Conservation (phyloP, 2,888 invertebrate genomes). For the Aromia moschata region DNA sequence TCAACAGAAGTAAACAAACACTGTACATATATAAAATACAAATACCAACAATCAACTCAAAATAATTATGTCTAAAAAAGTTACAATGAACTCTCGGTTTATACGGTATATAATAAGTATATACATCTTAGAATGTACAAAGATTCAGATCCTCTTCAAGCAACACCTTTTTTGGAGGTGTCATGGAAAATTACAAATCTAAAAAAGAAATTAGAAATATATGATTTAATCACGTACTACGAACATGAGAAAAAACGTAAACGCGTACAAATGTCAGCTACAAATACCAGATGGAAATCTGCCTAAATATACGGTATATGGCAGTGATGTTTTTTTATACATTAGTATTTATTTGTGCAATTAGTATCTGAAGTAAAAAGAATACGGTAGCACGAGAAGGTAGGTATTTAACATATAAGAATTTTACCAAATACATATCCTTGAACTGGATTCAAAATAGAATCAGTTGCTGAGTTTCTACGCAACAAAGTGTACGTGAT, state of each 20-base stretch:
- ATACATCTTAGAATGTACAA: slow-evolving; percentile 47
- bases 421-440: slow-evolving; percentile 9
- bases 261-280: slow-evolving; percentile 43
- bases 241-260: slow-evolving; percentile 23
- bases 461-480: no score
- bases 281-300: slow-evolving; percentile 55
- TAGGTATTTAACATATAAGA: slow-evolving; percentile 12
- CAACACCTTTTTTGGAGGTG: slow-evolving; percentile 38
- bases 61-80: slow-evolving; percentile 40
- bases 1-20: slow-evolving; percentile 42
- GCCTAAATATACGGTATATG: slow-evolving; percentile 58
- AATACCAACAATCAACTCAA: slow-evolving; percentile 48
- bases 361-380: slow-evolving; percentile 31
- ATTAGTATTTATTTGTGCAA: slow-evolving; percentile 56
- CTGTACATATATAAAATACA: slow-evolving; percentile 51
- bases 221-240: slow-evolving; percentile 36
- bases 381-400: slow-evolving; percentile 27
- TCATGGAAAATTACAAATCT: slow-evolving; percentile 43
- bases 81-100: slow-evolving; percentile 41
- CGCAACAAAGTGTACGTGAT: no score
- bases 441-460: no score
- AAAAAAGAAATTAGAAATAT: slow-evolving; percentile 32
- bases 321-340: slow-evolving; percentile 58
- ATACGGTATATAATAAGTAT: slow-evolving; percentile 39
- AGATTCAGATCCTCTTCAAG: slow-evolving; percentile 44